Evolutionary conservation across 2,888 invertebrate genomes (phyloP).

Genomic region (Petrophora chlorosata): DNA sequence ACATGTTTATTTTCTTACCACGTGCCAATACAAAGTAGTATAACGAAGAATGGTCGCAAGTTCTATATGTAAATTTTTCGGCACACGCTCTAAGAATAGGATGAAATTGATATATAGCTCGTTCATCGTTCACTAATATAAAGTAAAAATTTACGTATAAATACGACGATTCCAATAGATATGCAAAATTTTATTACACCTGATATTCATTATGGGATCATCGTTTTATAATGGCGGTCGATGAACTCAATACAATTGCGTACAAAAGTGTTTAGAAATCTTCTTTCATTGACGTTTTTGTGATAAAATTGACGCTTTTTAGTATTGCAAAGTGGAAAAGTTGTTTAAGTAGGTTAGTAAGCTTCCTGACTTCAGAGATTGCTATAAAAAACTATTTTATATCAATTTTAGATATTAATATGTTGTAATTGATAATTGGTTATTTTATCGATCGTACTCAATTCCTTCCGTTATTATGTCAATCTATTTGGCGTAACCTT

Average conservation of each 20-base stretch:
- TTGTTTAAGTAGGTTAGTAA: conserved; percentile 9
- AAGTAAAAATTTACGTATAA: conserved; percentile 67
- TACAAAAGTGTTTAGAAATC: conserved; percentile 51
- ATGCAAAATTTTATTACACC: conserved; percentile 73
- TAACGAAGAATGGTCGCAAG: conserved; percentile 35
- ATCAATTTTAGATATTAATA: too few relatives aligned
- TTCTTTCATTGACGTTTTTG: conserved; percentile 39
- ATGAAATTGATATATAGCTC: conserved; percentile 37
- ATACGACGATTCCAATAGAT: conserved; percentile 62
- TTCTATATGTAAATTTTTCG: conserved; percentile 58
- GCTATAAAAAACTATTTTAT: too few relatives aligned
- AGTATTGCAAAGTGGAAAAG: conserved; percentile 14
- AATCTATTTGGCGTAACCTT: too few relatives aligned
- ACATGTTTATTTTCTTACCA: conserved; percentile 26
- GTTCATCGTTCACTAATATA: conserved; percentile 33
- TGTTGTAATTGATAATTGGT: too few relatives aligned
- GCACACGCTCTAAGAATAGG: conserved; percentile 44
- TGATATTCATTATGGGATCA: conserved; percentile 63
- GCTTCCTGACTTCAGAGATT: neutral
- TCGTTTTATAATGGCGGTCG: conserved; percentile 62
- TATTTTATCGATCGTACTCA: too few relatives aligned
- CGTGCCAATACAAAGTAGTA: conserved; percentile 34
- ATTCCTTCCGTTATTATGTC: too few relatives aligned
- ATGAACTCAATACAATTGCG: conserved; percentile 63
- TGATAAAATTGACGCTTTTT: conserved; percentile 37